A percentile compares a stretch with the other conserved stretches of the same genome.
phyloP scores from a whole-genome alignment of 2,113 vertebrate genomes.

The Chloroceryle aenea region DNA sequence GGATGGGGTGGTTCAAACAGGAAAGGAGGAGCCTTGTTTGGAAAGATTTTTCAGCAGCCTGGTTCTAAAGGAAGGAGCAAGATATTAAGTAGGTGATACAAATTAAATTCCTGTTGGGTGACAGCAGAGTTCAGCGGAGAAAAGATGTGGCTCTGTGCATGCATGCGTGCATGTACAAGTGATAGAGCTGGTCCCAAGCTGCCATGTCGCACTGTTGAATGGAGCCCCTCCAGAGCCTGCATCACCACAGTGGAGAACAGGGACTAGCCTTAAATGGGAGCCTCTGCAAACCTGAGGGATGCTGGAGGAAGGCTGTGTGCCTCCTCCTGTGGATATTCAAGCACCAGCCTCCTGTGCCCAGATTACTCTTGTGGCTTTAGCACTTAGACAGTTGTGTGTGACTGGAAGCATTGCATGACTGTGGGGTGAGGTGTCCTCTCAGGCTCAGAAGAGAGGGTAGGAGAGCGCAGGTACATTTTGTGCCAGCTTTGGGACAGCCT shows the following conservation, averaged over 20 bases:
- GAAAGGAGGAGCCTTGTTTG: conserved; percentile 50
- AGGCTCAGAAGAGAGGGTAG: not conserved
- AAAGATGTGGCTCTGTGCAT: conserved; percentile 29
- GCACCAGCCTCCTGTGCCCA: not conserved
- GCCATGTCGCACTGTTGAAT: not conserved
- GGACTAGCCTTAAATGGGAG: not conserved
- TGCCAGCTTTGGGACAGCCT: not conserved
- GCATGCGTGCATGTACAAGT: not conserved
- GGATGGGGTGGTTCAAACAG: conserved; percentile 45
- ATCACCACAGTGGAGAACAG: not conserved
- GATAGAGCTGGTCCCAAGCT: not conserved
- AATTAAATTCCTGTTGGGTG: conserved; percentile 48
- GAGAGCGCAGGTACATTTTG: not conserved
- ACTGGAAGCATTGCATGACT: not conserved
- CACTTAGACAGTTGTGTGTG: not conserved
- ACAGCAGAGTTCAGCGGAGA: conserved; percentile 59
- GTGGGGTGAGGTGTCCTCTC: not conserved
- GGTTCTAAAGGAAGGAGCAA: conserved; percentile 36
- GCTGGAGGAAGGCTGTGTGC: not conserved
- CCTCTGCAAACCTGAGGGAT: not conserved
- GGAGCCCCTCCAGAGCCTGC: not conserved
- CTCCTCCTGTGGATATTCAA: not conserved
- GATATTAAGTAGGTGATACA: conserved; percentile 67
- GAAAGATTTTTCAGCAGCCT: conserved; percentile 48
- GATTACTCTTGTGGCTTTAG: not conserved